Conservation (phyloP, 2,888 invertebrate genomes). For the Ennomos fuscantarius region DNA sequence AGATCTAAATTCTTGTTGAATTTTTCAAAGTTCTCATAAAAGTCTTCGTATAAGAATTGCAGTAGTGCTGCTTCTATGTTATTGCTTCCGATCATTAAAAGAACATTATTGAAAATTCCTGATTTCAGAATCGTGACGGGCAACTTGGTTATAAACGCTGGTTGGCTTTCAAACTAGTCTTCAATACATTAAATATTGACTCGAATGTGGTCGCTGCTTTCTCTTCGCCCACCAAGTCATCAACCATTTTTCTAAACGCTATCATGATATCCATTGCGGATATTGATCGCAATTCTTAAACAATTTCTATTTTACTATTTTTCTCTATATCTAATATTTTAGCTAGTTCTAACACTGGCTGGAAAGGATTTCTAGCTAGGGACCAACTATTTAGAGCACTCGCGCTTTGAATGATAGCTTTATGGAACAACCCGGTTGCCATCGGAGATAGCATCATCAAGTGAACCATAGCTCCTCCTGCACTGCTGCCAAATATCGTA, state of each 20-base stretch:
- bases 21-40: constrained; percentile 61
- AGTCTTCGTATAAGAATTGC: constrained; percentile 53
- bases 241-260: constrained; percentile 43
- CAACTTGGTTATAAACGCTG: constrained; percentile 68
- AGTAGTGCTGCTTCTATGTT: constrained; percentile 63
- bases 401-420: constrained; percentile 75
- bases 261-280: constrained; percentile 58
- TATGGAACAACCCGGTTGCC: constrained; percentile 76
- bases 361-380: constrained; percentile 63
- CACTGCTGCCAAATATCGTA: constrained; percentile 76
- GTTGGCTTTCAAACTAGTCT: constrained; percentile 69
- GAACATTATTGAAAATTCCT: constrained; percentile 71
- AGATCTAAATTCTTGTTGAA: constrained; percentile 59
- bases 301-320: constrained; percentile 57
- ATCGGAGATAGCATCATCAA: constrained; percentile 78
- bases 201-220: constrained; percentile 49
- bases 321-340: constrained; percentile 60
- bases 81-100: constrained; percentile 72
- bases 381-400: constrained; percentile 74
- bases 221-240: constrained; percentile 27
- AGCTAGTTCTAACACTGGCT: constrained; percentile 58
- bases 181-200: constrained; percentile 69
- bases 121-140: constrained; percentile 66
- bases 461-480: constrained; percentile 77
- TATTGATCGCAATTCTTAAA: constrained; percentile 61